Conservation (phyloP, 2,797 vertebrate genomes). For the Lacerta agilis region DNA sequence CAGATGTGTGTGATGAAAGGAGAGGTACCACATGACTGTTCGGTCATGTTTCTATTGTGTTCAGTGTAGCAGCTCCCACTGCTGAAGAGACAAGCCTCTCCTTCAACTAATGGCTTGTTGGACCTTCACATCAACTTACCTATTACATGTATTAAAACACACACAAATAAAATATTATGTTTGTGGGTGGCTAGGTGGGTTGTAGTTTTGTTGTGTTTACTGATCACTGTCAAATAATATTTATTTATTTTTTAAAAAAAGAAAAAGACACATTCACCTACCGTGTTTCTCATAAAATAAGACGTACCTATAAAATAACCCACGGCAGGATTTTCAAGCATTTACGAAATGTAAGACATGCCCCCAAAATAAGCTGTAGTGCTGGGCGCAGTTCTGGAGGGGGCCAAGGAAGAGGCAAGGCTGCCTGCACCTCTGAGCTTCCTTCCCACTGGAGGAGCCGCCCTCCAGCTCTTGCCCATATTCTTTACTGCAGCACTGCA, state of each 20-base stretch:
- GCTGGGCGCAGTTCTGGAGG: no score
- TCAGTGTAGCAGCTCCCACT: neutral
- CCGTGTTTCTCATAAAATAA: no score
- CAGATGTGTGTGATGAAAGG: no score
- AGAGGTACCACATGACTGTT: neutral
- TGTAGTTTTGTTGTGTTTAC: slow-evolving; percentile 7
- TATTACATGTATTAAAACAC: neutral
- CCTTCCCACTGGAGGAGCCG: no score
- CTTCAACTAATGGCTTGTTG: neutral
- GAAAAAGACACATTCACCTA: neutral
- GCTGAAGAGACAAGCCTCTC: neutral
- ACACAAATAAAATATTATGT: neutral
- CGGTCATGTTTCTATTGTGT: neutral
- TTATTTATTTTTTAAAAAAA: neutral
- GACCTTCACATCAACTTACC: neutral
- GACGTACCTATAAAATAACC: no score
- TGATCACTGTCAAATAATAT: neutral
- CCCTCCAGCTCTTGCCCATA: no score
- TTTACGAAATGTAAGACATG: no score
- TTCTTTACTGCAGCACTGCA: no score
- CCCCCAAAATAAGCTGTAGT: no score
- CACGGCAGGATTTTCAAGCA: no score
- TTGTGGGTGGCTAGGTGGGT: neutral
- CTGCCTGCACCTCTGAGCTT: no score
- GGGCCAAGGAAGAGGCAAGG: no score